Conservation (phyloP, 2,113 vertebrate species). For the Danio rerio region DNA sequence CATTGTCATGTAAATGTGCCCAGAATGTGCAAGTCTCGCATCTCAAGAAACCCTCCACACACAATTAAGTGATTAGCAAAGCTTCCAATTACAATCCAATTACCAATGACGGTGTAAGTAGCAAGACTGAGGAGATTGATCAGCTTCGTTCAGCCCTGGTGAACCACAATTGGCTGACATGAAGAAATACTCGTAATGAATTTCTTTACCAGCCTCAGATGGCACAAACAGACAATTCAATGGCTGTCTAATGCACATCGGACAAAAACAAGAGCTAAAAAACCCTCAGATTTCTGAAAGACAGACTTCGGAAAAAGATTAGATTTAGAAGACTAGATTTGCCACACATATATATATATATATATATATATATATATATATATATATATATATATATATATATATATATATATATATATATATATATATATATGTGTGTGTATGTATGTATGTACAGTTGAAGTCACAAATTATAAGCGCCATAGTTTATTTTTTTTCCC, state of each 20-base stretch:
- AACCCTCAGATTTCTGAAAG: neutral
- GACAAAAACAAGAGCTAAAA: neutral
- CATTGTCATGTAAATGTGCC: too few species aligned
- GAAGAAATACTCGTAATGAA: neutral
- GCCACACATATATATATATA: too few species aligned
- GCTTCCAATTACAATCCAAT: slow-evolving; percentile 18
- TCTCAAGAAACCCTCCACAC: neutral
- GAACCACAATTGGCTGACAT: neutral
- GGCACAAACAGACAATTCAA: neutral
- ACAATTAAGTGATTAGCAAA: neutral
- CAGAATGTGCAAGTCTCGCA: neutral
- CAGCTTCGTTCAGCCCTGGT: neutral
- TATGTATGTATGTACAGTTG: too few species aligned
- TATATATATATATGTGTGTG: too few species aligned
- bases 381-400: too few species aligned
- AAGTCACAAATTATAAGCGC: too few species aligned
- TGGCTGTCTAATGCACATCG: neutral
- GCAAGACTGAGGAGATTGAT: neutral
- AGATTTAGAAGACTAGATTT: too few species aligned
- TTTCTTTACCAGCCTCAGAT: neutral
- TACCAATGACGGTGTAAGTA: neutral
- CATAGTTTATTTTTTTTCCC: too few species aligned
- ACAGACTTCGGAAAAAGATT: neutral
- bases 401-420: too few species aligned
- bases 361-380: too few species aligned